Percentiles rank a stretch among this genome's conserved stretches.
Evolutionary conservation across 2,888 invertebrate species (phyloP).

Genomic region (Magallana nippona): DNA sequence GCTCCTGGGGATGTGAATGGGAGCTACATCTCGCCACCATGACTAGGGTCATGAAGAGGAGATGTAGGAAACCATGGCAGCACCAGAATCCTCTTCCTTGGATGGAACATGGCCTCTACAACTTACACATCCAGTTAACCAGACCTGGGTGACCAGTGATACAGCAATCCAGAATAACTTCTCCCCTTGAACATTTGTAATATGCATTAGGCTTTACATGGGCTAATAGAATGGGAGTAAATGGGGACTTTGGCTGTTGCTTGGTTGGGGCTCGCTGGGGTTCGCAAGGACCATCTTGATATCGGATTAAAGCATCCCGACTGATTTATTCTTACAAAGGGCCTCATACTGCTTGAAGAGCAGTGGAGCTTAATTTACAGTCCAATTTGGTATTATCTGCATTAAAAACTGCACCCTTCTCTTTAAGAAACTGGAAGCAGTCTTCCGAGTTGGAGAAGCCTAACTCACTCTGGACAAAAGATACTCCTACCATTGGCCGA

Average conservation of each 20-base stretch:
- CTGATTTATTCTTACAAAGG: slow-evolving; percentile 8
- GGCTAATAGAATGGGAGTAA: not conserved
- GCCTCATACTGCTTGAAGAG: slow-evolving; percentile 55
- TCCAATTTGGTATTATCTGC: slow-evolving; percentile 85
- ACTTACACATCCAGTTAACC: not conserved
- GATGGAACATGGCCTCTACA: not conserved
- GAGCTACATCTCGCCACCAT: slow-evolving; percentile 26
- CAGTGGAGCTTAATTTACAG: slow-evolving; percentile 86
- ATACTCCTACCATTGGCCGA: slow-evolving; percentile 93
- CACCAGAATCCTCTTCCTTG: not conserved
- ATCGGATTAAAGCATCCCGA: not conserved
- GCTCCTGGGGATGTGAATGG: not conserved
- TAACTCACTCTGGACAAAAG: slow-evolving; percentile 92
- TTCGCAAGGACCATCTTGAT: slow-evolving; percentile 31
- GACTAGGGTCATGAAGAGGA: slow-evolving; percentile 29
- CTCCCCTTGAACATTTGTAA: not conserved
- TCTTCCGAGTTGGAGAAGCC: slow-evolving; percentile 91
- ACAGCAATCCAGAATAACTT: not conserved
- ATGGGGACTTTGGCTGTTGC: slow-evolving; percentile 14
- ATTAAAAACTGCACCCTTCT: slow-evolving; percentile 85
- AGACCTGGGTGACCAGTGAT: not conserved
- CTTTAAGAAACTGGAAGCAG: slow-evolving; percentile 92
- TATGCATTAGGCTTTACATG: not conserved
- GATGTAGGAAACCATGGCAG: slow-evolving; percentile 4
- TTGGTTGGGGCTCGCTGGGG: slow-evolving; percentile 3